Evolutionary conservation across 2,797 vertebrate genomes (phyloP), one percentile per base, ranked within the genome.

Genomic region (Betta splendens): DNA sequence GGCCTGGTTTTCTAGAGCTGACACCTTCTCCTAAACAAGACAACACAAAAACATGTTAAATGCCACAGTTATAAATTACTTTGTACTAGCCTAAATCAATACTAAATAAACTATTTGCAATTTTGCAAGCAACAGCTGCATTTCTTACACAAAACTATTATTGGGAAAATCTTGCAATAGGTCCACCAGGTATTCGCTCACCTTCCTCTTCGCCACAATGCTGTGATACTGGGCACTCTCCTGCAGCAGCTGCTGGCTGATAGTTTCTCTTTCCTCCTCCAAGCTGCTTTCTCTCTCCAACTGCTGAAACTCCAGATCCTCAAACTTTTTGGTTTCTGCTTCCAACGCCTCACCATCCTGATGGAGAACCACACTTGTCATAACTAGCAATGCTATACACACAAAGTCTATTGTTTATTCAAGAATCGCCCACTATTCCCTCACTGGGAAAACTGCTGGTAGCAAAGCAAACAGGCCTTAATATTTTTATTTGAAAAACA

Each of bases 251-350:
- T 96, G 95, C 85, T 95, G 95, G 54, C 92, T 92, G 3, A 92
- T 92, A 0, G 84, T 91, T 88, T 99, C 98, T 0, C 92, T 81
- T 62, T 99, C 97, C 83, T 98, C 98, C 84, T 99, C 98, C 3
- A 94, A 82, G 38, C 92, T 94, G 86, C 96, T 99, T 71, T 99
- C 96, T 36, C 89, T 92, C 87, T 99, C 97, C 88, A 98, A 91
- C 89, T 99, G 98, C 88, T 98, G 97, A 75, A 99, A 99, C 85
- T 99, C 98, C 85, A 98, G 83, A 84, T 99, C 98, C 76, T 99
- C 98, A 45, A 99, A 98, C 64, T 95, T 94, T 73, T 96, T 98
- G 6, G 92, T 92, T 77, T 93, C 94, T 0, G 90, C 87, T 77
- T 99, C 98, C 81, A 99, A 78, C 0, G 61, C 89, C 54, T 99